Evolutionary conservation across 2,797 vertebrate genomes (phyloP).

Genomic region (Margarornis squamiger): DNA sequence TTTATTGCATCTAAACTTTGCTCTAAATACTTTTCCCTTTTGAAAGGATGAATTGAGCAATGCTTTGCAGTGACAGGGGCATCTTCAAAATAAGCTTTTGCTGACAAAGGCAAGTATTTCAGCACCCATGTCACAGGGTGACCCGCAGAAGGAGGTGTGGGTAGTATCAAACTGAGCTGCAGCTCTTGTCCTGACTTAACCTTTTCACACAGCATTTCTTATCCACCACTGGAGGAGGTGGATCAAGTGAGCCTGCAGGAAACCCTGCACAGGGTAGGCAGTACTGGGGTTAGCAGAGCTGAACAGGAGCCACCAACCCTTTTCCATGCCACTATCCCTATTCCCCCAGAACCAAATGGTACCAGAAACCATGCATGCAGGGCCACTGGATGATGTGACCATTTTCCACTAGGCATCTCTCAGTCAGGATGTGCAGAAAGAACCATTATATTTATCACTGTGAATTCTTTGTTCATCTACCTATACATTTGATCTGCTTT

Average conservation of each 20-base stretch:
- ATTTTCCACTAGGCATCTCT: not conserved
- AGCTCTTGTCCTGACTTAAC: accelerated
- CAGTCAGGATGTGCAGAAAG: not conserved
- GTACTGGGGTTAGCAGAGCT: not conserved
- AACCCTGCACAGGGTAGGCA: not conserved
- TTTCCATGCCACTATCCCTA: not conserved
- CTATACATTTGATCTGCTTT: not conserved
- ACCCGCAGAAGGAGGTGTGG: not conserved
- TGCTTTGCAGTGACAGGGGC: not conserved
- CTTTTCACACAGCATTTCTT: not conserved
- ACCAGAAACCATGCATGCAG: not conserved
- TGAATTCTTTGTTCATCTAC: not conserved
- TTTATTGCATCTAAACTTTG: conserved; percentile 30
- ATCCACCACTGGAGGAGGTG: accelerated
- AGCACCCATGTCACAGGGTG: not conserved
- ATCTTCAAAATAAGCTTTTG: not conserved
- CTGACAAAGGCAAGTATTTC: not conserved
- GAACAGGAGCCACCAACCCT: not conserved
- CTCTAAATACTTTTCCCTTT: conserved; percentile 32
- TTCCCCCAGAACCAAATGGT: not conserved
- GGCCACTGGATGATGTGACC: not conserved
- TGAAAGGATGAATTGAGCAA: conserved; percentile 10
- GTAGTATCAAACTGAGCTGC: not conserved
- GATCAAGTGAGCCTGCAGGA: not conserved
- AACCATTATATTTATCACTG: not conserved